Evolutionary conservation across 2,888 invertebrate species (phyloP).

Genomic region (Tribolium freemani): DNA sequence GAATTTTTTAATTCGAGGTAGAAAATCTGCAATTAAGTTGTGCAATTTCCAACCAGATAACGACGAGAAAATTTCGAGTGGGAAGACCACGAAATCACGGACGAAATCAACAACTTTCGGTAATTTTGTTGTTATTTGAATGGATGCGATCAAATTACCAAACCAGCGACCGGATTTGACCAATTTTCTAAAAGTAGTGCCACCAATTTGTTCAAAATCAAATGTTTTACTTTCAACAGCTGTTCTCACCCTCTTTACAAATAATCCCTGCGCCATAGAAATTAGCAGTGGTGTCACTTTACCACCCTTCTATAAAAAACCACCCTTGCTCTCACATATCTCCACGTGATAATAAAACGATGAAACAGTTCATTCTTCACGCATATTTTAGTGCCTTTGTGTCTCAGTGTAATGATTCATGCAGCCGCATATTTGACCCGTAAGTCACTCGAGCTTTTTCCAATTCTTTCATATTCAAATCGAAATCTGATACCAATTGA

Average conservation of each 20-base stretch:
- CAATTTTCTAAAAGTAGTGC: neutral
- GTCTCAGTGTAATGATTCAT: constrained; percentile 30
- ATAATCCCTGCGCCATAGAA: constrained; percentile 29
- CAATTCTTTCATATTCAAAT: constrained; percentile 47
- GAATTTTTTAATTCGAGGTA: neutral
- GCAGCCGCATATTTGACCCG: constrained; percentile 29
- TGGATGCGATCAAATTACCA: neutral
- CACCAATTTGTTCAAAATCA: neutral
- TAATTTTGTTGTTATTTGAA: neutral
- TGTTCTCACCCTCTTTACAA: constrained; percentile 35
- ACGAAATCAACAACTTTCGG: neutral
- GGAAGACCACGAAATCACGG: too few relatives aligned
- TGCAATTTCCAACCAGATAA: neutral
- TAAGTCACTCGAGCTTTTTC: constrained; percentile 29
- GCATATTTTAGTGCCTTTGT: constrained; percentile 18
- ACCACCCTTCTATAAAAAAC: neutral
- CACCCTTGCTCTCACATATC: constrained; percentile 5
- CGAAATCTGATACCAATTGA: constrained; percentile 47
- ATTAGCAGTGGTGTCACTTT: constrained; percentile 28
- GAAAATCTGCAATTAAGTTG: neutral
- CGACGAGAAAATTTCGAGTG: neutral
- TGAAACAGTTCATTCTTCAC: constrained; percentile 18
- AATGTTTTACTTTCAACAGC: constrained; percentile 33
- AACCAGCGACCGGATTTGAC: neutral
- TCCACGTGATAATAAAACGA: neutral